These are phyloP conservation scores for Chamaetylas fuelleborni DNA, from an alignment of 2,113 vertebrate genomes.

Conservation along the genomic window DNA sequence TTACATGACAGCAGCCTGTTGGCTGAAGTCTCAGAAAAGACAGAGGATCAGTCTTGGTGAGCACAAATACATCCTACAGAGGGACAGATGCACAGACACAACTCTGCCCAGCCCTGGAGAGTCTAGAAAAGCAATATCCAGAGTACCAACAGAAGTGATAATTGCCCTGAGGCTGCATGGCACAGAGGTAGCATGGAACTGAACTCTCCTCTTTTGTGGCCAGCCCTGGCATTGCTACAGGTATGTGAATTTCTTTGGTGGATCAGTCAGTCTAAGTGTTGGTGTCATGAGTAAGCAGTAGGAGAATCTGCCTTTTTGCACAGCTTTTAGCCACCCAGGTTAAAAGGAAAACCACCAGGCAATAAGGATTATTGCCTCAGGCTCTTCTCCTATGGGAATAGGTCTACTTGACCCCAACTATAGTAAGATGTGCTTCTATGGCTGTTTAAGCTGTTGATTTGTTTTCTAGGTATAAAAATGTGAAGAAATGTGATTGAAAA, in stretches of 20 bases:
- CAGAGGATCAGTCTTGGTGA: neutral
- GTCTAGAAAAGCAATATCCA: neutral
- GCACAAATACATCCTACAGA: neutral
- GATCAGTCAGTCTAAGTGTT: neutral
- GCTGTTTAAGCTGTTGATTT: neutral
- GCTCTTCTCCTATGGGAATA: neutral
- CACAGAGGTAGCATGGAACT: neutral
- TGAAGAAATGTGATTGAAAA: neutral
- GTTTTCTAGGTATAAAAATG: neutral
- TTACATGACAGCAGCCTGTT: accelerated
- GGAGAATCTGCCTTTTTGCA: neutral
- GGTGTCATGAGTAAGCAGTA: neutral
- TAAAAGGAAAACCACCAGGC: neutral
- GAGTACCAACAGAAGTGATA: neutral
- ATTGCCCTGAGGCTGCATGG: neutral
- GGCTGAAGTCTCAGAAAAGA: neutral
- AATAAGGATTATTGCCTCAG: neutral
- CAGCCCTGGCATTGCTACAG: neutral
- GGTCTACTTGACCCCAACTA: neutral
- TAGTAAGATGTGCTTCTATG: neutral
- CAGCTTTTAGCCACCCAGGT: neutral
- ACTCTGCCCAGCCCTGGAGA: neutral
- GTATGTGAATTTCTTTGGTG: neutral
- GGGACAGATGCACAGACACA: neutral
- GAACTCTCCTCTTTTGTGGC: neutral